A percentile compares a stretch with the other conserved stretches of the same genome.
Evolutionary conservation across 2,888 invertebrate genomes (phyloP).

Genomic region (Macrophya annulata): DNA sequence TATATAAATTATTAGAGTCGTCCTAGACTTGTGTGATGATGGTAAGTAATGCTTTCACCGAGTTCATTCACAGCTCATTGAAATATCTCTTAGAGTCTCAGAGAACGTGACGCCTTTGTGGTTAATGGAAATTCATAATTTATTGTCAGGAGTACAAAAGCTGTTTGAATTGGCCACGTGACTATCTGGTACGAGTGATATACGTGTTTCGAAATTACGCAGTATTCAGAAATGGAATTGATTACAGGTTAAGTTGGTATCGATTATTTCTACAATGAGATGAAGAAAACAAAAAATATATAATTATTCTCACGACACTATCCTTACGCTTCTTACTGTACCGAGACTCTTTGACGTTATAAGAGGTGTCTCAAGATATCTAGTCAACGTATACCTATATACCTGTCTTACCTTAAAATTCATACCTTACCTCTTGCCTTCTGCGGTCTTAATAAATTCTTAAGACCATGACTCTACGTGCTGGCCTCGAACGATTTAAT

Average conservation of each 20-base stretch:
- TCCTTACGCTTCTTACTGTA: slow-evolving; percentile 14
- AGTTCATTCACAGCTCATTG: slow-evolving; percentile 5
- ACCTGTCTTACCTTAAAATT: slow-evolving; percentile 1
- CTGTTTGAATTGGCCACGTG: not conserved
- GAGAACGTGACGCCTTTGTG: not conserved
- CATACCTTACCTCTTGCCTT: not conserved
- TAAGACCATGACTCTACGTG: not conserved
- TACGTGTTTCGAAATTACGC: not conserved
- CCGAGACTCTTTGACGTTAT: not conserved
- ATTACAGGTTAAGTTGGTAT: not conserved
- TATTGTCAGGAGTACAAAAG: slow-evolving; percentile 6
- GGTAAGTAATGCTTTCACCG: not conserved
- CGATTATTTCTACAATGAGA: slow-evolving; percentile 4
- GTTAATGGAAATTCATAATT: slow-evolving; percentile 9
- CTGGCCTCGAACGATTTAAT: slow-evolving; percentile 34
- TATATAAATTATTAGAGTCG: not conserved
- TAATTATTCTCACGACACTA: slow-evolving; percentile 6
- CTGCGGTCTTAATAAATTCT: slow-evolving; percentile 41
- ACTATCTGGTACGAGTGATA: not conserved
- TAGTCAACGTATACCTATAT: slow-evolving; percentile 6
- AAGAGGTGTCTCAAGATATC: slow-evolving; percentile 40
- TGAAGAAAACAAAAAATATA: not conserved
- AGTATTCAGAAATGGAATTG: not conserved
- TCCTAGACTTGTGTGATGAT: not conserved
- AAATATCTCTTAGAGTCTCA: not conserved